Evolutionary conservation across 2,113 vertebrate species (phyloP), one percentile per base, ranked within the genome.

Genomic region (Collichthys lucidus): DNA sequence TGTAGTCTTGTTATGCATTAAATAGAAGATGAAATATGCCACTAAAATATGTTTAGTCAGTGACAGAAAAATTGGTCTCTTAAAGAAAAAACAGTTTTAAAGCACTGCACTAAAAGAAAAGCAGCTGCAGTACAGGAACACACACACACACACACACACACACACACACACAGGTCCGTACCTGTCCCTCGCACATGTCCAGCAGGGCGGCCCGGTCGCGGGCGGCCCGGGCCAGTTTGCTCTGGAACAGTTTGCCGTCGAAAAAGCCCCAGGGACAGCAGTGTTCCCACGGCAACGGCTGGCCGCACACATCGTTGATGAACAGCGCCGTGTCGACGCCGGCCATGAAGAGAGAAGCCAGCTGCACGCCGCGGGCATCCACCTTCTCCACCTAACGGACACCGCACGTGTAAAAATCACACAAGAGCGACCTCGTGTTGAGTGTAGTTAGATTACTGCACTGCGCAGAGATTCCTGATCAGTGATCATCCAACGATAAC

Each of bases 241-340:
- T 98, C 94, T 98, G 97, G 90, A 98, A 98, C 83, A 98, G 94
- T 86, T 98, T 98, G 72, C 97, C 97, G n/a, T 98, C 97, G 10
- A 98, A 98, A 90, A 98, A 98, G 87, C 97, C 97, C 97, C 97
- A 98, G 60, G 97, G 97, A 74, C 97, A 98, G 93, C 97, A 98
- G 92, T 98, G 97, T 84, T 98, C 97, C 97, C 96, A 98, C 11
- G 97, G 97, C 76, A 98, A 94, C 20, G 97, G 97, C 91, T 98
- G 97, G 47, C 97, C 97, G 20, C 97, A 98, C 70, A 97, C 96
- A 40, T 98, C 97, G 24, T 97, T 98, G 86, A 97, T 96, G 88
- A 97, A 97, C 49, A 98, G 94, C 20, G 97, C 96, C 3, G 96
- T 98, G 93, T 98, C 97, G 0, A 98, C 96, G 0, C 97, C 97